phyloP scores from a whole-genome alignment of 2,113 vertebrate genomes.

The Nothoprocta perdicaria region DNA sequence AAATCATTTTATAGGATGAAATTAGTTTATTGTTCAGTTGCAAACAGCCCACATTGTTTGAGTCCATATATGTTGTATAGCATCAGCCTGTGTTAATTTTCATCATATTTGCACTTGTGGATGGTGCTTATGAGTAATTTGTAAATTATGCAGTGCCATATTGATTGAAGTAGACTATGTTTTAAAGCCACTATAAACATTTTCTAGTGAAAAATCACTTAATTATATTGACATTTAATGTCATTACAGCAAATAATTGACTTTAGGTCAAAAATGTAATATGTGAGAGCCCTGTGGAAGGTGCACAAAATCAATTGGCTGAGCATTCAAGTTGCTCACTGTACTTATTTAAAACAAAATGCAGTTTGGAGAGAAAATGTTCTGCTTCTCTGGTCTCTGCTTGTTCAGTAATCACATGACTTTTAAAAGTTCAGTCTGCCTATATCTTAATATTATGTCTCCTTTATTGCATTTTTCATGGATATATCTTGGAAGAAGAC shows the following conservation, averaged over 20 bases:
- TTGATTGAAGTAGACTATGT: slow-evolving; percentile 58
- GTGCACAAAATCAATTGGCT: slow-evolving; percentile 28
- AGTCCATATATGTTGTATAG: not conserved
- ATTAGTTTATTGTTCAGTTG: not conserved
- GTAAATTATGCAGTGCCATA: slow-evolving; percentile 35
- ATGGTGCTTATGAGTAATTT: slow-evolving; percentile 33
- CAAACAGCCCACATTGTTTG: not conserved
- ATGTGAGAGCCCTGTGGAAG: slow-evolving; percentile 20
- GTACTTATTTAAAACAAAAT: not conserved
- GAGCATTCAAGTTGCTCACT: not conserved
- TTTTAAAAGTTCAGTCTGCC: not conserved
- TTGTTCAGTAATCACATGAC: not conserved
- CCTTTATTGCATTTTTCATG: not conserved
- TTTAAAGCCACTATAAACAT: slow-evolving; percentile 55
- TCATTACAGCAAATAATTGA: slow-evolving; percentile 59
- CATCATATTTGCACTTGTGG: slow-evolving; percentile 23
- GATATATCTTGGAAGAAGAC: not conserved
- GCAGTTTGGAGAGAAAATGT: not conserved
- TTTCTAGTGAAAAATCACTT: slow-evolving; percentile 50
- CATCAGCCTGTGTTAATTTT: not conserved
- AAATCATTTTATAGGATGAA: not conserved
- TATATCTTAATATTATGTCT: not conserved
- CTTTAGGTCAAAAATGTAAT: slow-evolving; percentile 43
- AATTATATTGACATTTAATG: slow-evolving; percentile 56
- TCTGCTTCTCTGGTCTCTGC: not conserved